These are phyloP conservation scores for Gouania willdenowi DNA, from an alignment of 2,797 vertebrate genomes.

Conservation along the genomic window DNA sequence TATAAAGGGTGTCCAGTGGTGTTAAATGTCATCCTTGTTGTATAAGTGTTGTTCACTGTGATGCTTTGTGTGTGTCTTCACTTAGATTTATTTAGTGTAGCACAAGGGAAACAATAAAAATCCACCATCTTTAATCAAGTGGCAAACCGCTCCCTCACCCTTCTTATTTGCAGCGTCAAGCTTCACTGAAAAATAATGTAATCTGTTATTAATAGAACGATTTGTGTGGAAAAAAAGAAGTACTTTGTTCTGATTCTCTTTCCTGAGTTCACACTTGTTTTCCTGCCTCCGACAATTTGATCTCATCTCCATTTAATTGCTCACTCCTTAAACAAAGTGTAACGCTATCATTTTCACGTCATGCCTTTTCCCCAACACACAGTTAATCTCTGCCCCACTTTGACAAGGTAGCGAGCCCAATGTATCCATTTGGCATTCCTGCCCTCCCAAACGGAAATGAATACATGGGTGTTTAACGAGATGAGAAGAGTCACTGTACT, in stretches of 20 bases:
- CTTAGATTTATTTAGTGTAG: no score
- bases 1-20: slow-evolving; percentile 82
- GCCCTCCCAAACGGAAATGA: slow-evolving; percentile 58
- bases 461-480: slow-evolving; percentile 53
- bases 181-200: slow-evolving; percentile 19
- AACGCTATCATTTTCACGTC: slow-evolving; percentile 51
- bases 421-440: slow-evolving; percentile 71
- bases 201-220: slow-evolving; percentile 32
- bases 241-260: slow-evolving; percentile 61
- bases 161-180: slow-evolving; percentile 6
- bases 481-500: slow-evolving; percentile 34
- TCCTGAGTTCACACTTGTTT: slow-evolving; percentile 53
- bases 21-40: slow-evolving; percentile 66
- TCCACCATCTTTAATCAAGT: slow-evolving; percentile 31
- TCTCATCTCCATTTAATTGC: slow-evolving; percentile 33
- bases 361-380: slow-evolving; percentile 45
- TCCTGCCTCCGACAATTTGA: slow-evolving; percentile 46
- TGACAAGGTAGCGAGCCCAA: slow-evolving; percentile 49
- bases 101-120: slow-evolving; percentile 23
- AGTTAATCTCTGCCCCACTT: slow-evolving; percentile 56
- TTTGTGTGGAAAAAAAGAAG: slow-evolving; percentile 11
- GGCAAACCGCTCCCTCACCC: slow-evolving; percentile 36
- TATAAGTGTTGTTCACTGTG: slow-evolving; percentile 58
- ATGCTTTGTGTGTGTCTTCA: slow-evolving; percentile 53
- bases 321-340: slow-evolving; percentile 19